Conservation (phyloP, 2,888 invertebrate genomes). For the Homarus gammarus region DNA sequence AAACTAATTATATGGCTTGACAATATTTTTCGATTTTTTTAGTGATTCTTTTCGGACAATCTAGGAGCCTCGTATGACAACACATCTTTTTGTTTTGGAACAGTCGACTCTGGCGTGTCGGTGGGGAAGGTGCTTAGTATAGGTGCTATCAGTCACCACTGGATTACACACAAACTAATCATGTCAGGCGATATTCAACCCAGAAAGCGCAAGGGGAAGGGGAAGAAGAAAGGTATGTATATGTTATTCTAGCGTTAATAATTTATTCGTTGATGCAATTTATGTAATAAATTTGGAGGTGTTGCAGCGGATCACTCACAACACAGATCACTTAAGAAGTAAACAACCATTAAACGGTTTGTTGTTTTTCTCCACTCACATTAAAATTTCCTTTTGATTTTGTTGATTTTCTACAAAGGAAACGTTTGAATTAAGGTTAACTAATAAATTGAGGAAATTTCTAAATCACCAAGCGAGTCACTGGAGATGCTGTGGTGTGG, state of each 20-base stretch:
- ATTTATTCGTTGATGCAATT: neutral
- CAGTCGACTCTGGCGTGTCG: slow-evolving; percentile 41
- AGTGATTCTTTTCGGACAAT: neutral
- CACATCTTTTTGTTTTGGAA: slow-evolving; percentile 44
- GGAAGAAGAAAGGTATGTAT: slow-evolving; percentile 59
- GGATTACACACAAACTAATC: slow-evolving; percentile 16
- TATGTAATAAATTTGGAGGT: neutral
- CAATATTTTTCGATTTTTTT: neutral
- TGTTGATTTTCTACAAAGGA: neutral
- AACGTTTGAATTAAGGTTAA: too few relatives aligned
- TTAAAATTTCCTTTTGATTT: neutral
- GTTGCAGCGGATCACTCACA: neutral
- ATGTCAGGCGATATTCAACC: slow-evolving; percentile 66
- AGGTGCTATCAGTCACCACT: slow-evolving; percentile 29
- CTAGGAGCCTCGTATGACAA: neutral
- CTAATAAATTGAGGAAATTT: too few relatives aligned
- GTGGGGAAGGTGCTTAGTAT: neutral
- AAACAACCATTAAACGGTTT: neutral
- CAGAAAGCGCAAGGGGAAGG: slow-evolving; percentile 66
- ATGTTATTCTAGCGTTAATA: neutral
- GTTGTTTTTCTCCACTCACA: neutral
- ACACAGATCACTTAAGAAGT: neutral
- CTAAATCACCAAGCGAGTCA: too few relatives aligned
- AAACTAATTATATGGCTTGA: too few relatives aligned
- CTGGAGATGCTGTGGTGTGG: too few relatives aligned